These are phyloP conservation scores for Lateolabrax maculatus DNA, from an alignment of 2,797 vertebrate genomes.

Conservation along the genomic window DNA sequence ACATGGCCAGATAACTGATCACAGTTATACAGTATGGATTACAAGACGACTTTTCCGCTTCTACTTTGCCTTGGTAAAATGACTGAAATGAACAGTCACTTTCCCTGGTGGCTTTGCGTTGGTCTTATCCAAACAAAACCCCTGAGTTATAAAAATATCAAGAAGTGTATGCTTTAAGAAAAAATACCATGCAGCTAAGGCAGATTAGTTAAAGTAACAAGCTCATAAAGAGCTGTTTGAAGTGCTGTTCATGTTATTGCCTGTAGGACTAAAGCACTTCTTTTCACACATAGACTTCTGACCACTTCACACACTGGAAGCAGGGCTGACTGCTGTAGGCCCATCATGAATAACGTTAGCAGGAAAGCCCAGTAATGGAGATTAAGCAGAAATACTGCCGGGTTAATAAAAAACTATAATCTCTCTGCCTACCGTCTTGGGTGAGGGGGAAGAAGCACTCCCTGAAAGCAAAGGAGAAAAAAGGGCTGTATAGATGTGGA, in stretches of 20 bases:
- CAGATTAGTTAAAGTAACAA: conserved; percentile 68
- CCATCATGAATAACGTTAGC: conserved; percentile 44
- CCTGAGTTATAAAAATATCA: conserved; percentile 69
- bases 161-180: conserved; percentile 38
- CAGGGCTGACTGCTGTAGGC: conserved; percentile 34
- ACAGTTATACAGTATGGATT: conserved; percentile 8
- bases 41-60: conserved; percentile 13
- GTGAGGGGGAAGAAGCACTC: conserved; percentile 31
- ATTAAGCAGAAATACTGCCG: conserved; percentile 65
- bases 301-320: conserved; percentile 10
- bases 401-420: conserved; percentile 75
- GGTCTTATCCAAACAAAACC: conserved; percentile 63
- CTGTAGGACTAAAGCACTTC: conserved; percentile 37
- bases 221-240: conserved; percentile 45
- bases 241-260: conserved; percentile 53
- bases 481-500: not conserved
- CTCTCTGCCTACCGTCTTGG: conserved; percentile 47
- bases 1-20: conserved; percentile 1
- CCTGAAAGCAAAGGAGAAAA: conserved; percentile 31
- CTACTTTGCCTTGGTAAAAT: conserved; percentile 34
- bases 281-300: conserved; percentile 52
- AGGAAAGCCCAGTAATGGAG: conserved; percentile 59
- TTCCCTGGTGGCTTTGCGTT: conserved; percentile 20
- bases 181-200: conserved; percentile 32
- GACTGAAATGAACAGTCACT: conserved; percentile 32